These are phyloP conservation scores for Daphoenositta chrysoptera DNA, from an alignment of 2,113 vertebrate genomes.

Conservation along the genomic window DNA sequence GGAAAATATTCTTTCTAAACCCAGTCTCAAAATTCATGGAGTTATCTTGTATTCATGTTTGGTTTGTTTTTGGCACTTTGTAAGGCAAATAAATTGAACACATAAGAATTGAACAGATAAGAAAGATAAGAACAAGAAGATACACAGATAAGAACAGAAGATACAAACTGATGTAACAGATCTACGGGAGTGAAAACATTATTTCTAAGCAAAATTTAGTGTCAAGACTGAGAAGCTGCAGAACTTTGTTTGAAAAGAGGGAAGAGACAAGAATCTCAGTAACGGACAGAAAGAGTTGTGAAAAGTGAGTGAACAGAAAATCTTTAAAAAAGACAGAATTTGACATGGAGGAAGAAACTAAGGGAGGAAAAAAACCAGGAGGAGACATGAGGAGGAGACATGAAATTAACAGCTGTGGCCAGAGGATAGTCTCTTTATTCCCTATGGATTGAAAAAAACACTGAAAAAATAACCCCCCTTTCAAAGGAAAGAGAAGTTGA, in stretches of 20 bases:
- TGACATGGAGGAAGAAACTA: not conserved
- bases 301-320: not conserved
- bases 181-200: not conserved
- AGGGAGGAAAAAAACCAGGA: not conserved
- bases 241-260: not conserved
- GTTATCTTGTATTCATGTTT: not conserved
- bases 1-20: not conserved
- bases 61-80: not conserved
- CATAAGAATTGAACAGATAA: not conserved
- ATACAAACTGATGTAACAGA: not conserved
- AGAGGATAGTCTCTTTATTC: not conserved
- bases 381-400: not conserved
- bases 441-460: not conserved
- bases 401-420: not conserved
- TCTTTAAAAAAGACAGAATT: not conserved
- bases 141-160: no score
- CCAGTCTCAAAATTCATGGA: not conserved
- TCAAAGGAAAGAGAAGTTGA: not conserved
- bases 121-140: no score
- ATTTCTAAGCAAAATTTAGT: not conserved
- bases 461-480: rapidly evolving
- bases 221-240: not conserved
- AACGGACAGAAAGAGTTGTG: not conserved
- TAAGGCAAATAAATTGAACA: not conserved
- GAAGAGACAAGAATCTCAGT: not conserved